Evolutionary conservation across 2,888 invertebrate genomes (phyloP).

Genomic region (Eupithecia vulgata): DNA sequence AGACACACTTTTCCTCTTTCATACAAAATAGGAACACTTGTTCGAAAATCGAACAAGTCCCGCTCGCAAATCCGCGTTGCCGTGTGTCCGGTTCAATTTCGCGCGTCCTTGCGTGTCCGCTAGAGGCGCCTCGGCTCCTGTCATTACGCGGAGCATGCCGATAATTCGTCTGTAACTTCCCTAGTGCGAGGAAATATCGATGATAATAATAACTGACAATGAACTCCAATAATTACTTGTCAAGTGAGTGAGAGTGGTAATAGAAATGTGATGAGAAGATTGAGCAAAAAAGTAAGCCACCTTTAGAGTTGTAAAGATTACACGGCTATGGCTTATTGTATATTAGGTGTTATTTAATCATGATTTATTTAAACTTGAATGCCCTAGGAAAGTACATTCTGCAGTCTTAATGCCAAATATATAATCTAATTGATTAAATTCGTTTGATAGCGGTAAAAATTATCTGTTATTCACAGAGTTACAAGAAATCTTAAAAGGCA

Average conservation of each 20-base stretch:
- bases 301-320: neutral
- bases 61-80: slow-evolving; percentile 35
- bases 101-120: slow-evolving; percentile 74
- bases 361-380: neutral
- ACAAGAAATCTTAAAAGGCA: too few relatives aligned
- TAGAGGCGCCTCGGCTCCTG: slow-evolving; percentile 59
- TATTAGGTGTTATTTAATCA: neutral
- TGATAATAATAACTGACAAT: slow-evolving; percentile 10
- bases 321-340: neutral
- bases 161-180: slow-evolving; percentile 71
- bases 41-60: slow-evolving; percentile 14
- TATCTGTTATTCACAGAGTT: neutral
- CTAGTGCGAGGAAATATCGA: slow-evolving; percentile 33
- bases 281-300: neutral
- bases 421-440: neutral
- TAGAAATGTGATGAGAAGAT: neutral
- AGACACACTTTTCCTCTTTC: neutral
- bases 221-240: neutral
- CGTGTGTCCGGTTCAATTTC: slow-evolving; percentile 63
- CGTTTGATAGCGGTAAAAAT: neutral
- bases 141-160: slow-evolving; percentile 73
- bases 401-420: neutral
- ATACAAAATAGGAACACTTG: neutral
- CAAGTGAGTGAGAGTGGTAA: neutral
- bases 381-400: neutral